Percentiles rank a stretch among this genome's conserved stretches.
phyloP scores from a whole-genome alignment of 2,888 invertebrate species.

The Cerceris ruficornis region DNA sequence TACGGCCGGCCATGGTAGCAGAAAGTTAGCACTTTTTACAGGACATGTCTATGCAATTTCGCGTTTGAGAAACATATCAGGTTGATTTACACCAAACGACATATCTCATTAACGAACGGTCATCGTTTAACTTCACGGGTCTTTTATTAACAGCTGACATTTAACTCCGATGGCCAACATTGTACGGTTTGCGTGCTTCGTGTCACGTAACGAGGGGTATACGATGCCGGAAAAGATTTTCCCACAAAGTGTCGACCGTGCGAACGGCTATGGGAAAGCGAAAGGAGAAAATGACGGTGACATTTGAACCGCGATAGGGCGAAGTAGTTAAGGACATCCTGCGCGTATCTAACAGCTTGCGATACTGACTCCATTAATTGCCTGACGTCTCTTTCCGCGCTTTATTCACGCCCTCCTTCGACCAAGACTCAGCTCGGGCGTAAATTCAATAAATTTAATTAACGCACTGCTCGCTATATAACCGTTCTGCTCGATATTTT shows the following conservation, averaged over 20 bases:
- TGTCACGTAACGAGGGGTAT: neutral
- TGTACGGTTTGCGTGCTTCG: neutral
- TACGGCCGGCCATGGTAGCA: neutral
- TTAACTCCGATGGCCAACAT: neutral
- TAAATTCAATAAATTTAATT: slow-evolving; percentile 47
- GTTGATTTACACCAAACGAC: neutral
- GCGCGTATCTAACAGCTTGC: slow-evolving; percentile 25
- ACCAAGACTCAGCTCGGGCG: slow-evolving; percentile 10
- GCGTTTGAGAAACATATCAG: slow-evolving; percentile 1
- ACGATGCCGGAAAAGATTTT: neutral
- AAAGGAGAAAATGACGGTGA: slow-evolving; percentile 4
- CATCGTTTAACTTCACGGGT: neutral
- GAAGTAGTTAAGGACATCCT: slow-evolving; percentile 29
- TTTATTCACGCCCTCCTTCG: slow-evolving; percentile 34
- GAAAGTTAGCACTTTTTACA: neutral
- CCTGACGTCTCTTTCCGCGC: slow-evolving; percentile 29
- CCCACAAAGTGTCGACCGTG: neutral
- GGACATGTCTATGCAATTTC: neutral
- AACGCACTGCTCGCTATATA: slow-evolving; percentile 8
- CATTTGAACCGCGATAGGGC: slow-evolving; percentile 29
- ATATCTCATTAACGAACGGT: neutral
- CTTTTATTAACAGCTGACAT: neutral
- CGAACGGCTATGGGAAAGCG: slow-evolving; percentile 2
- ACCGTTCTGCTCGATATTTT: slow-evolving; percentile 18
- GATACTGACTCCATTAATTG: slow-evolving; percentile 28